Evolutionary conservation across 2,888 invertebrate species (phyloP).

Genomic region (Acrocyrtus sp.): DNA sequence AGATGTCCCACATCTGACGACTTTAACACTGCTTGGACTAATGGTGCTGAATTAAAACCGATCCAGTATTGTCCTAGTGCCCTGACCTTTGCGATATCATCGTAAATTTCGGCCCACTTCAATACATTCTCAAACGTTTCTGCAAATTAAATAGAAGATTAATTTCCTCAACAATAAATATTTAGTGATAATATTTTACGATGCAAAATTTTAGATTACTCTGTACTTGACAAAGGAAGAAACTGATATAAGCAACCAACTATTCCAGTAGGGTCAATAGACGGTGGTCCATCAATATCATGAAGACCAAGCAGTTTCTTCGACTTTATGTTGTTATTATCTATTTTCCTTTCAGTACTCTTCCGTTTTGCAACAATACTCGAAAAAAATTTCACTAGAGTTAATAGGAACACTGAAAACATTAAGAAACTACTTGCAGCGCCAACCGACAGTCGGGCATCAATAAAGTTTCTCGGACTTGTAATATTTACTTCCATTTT

Average conservation of each 20-base stretch:
- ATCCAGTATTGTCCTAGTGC: background rate
- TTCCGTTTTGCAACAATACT: too few species aligned
- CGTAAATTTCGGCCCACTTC: too few species aligned
- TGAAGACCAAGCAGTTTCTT: background rate
- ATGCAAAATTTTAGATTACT: background rate
- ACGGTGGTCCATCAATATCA: background rate
- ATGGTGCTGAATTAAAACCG: background rate
- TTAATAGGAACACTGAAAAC: too few species aligned
- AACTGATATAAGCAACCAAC: background rate
- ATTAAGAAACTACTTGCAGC: too few species aligned
- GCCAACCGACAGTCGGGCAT: too few species aligned
- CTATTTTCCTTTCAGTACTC: too few species aligned
- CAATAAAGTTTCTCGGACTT: too few species aligned
- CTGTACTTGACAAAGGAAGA: background rate
- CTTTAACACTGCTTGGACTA: background rate
- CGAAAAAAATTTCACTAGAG: too few species aligned
- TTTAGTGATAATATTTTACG: background rate
- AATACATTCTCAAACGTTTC: background rate
- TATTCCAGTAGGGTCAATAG: background rate
- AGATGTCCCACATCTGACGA: background rate
- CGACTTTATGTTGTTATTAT: too few species aligned
- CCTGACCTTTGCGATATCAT: too few species aligned
- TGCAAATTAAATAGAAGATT: too few species aligned
- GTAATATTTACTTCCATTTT: too few species aligned
- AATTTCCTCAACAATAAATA: background rate